Evolutionary conservation across 2,797 vertebrate species (phyloP).

Genomic region (Meriones psammophilus): DNA sequence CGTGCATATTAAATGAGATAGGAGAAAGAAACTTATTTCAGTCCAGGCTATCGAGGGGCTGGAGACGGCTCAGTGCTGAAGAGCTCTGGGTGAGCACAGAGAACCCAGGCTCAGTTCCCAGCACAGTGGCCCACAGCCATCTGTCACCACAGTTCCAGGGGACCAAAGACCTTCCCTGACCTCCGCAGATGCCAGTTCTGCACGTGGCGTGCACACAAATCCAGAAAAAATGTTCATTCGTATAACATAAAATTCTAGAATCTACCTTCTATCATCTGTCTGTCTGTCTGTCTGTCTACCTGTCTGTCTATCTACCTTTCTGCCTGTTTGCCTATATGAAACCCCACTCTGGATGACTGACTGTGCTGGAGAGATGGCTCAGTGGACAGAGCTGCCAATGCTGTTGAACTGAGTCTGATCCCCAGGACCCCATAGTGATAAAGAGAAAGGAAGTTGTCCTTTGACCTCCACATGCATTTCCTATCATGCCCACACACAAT

Average conservation of each 20-base stretch:
- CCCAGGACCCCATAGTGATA: neutral
- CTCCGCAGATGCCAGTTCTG: neutral
- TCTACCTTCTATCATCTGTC: too few species aligned
- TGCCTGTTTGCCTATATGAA: too few species aligned
- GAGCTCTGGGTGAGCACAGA: neutral
- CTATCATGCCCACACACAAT: neutral
- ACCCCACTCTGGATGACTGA: too few species aligned
- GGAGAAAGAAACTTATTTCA: neutral
- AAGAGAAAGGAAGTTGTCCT: neutral
- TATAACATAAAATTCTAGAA: neutral
- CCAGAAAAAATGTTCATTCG: neutral
- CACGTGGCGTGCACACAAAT: neutral
- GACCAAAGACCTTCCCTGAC: neutral
- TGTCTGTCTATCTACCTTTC: too few species aligned
- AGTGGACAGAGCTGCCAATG: neutral
- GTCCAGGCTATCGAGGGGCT: neutral
- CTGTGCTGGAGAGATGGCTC: too few species aligned
- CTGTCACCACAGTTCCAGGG: neutral
- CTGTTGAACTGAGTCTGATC: neutral
- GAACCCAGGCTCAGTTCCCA: too few species aligned
- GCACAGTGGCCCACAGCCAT: neutral
- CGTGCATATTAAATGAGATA: neutral
- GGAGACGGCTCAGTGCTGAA: neutral
- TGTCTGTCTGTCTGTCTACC: too few species aligned
- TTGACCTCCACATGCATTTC: neutral